Evolutionary conservation across 1,140 invertebrate species (phyloP), one percentile per base, ranked within the genome.

Genomic region (Lethocerus indicus): DNA sequence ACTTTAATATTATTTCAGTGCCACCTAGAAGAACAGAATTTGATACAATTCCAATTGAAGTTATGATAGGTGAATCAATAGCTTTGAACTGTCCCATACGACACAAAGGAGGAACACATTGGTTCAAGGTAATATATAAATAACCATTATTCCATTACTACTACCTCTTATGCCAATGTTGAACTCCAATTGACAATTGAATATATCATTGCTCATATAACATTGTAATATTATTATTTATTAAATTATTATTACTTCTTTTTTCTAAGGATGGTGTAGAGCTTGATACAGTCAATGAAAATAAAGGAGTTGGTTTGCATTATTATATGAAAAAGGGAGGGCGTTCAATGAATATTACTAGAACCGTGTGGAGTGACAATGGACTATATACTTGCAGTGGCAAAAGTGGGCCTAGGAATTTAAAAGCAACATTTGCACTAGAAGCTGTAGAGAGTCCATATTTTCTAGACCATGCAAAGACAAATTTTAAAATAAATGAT

Each of bases 111-210:
- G n/a, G n/a, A n/a, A n/a, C n/a, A n/a, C n/a, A n/a, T n/a, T 58
- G 58, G 57, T 45, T 58, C 7, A 58, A 60, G 46, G 58, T 54
- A 54, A 32, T 29, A 18, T 25, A 43, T n/a, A n/a, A n/a, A n/a
- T n/a, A n/a, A n/a, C 23, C 7, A 39, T 4, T n/a, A n/a, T n/a
- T n/a, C n/a, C n/a, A n/a, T n/a, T n/a, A n/a, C n/a, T n/a, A n/a
- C n/a, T n/a, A n/a, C n/a, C n/a, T n/a, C n/a, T n/a, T n/a, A n/a
- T n/a, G n/a, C n/a, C n/a, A n/a, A n/a, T n/a, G n/a, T n/a, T n/a
- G n/a, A n/a, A n/a, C n/a, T n/a, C n/a, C n/a, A n/a, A n/a, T n/a
- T n/a, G n/a, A n/a, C n/a, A n/a, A n/a, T n/a, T n/a, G n/a, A n/a
- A n/a, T n/a, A n/a, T n/a, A n/a, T n/a, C n/a, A n/a, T n/a, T n/a